Evolutionary conservation across 2,113 vertebrate species (phyloP), one percentile per base, ranked within the genome.

Genomic region (Phalacrocorax pelagicus): DNA sequence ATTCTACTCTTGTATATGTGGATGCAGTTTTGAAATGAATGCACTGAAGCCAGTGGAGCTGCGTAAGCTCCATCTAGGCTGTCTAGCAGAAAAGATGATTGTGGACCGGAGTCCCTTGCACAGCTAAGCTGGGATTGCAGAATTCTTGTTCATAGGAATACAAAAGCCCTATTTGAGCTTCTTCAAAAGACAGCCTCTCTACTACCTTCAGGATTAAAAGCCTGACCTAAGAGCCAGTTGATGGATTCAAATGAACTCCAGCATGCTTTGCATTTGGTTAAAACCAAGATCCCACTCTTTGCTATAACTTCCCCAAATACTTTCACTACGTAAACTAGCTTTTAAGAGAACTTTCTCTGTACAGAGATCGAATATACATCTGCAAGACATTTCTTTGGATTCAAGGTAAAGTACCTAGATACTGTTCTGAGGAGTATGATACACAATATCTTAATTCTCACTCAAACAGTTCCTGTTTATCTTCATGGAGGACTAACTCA

Each of bases 371-470:
- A 78, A 65, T 2, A n/a, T 27, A 23, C n/a, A 55, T 42, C 84
- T 36, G 13, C 54, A 36, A 89, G 86, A 59, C 47, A 21, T 80
- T 86, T 67, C 77, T 74, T 21, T 42, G 72, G 57, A 82, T 77
- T 73, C 74, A 58, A 86, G 59, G 58, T 61, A 87, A 91, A 92
- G 86, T 5, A 51, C 69, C 42, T 24, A 92, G 79, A 74, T 62
- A 49, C 36, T 30, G 49, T 44, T 75, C 61, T 63, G 66, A 94
- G 83, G 59, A 95, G 47, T n/a, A 54, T 4, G 26, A 86, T 74
- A 88, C 38, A 44, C 90, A 78, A 23, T 62, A 86, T 78, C 83
- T 94, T 92, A 86, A 94, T 94, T 96, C 92, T 91, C 73, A 81
- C 51, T 92, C 96, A 91, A 80, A 91, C 58, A 66, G 70, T 12